Percentiles rank a stretch among this genome's conserved stretches.
Conservation (phyloP, 2,113 vertebrate genomes). For the Lepus americanus region DNA sequence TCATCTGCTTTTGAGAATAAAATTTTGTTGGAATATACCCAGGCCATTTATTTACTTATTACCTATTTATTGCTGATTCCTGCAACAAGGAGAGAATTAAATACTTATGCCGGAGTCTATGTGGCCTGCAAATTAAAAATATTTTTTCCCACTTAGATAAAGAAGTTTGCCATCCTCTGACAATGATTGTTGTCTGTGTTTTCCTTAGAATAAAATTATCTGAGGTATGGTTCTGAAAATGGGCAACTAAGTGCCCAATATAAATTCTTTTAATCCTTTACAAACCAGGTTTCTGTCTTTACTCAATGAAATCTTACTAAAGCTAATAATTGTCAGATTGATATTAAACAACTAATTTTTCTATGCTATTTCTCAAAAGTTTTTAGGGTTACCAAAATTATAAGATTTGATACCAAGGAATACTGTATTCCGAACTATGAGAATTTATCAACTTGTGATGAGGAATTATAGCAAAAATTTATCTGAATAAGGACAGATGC, state of each 20-base stretch:
- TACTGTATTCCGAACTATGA: background rate
- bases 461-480: background rate
- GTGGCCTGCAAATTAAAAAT: background rate
- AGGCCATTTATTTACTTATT: background rate
- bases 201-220: slow-evolving; percentile 25
- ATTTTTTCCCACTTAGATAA: background rate
- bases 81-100: background rate
- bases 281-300: background rate
- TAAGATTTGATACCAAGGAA: background rate
- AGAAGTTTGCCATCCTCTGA: background rate
- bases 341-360: slow-evolving; percentile 7
- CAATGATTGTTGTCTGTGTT: background rate
- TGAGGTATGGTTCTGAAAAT: slow-evolving; percentile 13
- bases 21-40: slow-evolving; percentile 1
- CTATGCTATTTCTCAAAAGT: background rate
- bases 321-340: background rate
- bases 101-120: background rate
- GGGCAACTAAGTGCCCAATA: background rate
- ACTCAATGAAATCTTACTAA: background rate
- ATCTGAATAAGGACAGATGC: background rate
- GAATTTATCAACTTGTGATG: background rate
- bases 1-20: slow-evolving; percentile 8
- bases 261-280: background rate
- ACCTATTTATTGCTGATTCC: background rate
- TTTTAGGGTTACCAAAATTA: slow-evolving; percentile 14